Evolutionary conservation across 2,797 vertebrate species (phyloP).

Genomic region (Propithecus perrieri): DNA sequence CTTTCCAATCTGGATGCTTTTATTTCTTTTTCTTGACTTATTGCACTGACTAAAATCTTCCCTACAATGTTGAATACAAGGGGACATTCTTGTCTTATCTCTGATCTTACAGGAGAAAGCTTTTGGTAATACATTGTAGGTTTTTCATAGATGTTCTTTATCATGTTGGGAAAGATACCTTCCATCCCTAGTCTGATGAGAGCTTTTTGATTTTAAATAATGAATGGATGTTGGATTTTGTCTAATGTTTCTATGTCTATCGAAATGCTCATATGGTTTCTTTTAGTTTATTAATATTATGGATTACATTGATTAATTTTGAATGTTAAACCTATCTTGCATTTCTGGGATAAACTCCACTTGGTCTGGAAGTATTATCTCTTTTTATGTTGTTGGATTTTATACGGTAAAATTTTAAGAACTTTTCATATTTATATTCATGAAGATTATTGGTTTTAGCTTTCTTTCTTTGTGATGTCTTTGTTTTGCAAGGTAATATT

Average conservation of each 20-base stretch:
- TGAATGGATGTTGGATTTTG: neutral
- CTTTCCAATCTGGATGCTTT: neutral
- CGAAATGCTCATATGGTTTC: neutral
- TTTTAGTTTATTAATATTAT: neutral
- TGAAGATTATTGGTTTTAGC: neutral
- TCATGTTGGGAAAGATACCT: neutral
- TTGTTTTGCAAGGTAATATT: neutral
- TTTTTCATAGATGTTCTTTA: neutral
- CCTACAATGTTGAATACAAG: neutral
- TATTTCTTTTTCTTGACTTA: neutral
- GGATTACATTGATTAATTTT: neutral
- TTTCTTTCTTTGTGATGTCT: neutral
- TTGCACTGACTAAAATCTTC: neutral
- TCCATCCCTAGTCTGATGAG: neutral
- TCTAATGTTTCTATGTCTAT: neutral
- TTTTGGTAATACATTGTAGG: neutral
- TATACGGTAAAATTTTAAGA: neutral
- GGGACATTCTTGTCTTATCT: neutral
- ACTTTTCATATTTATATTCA: neutral
- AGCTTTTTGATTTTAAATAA: neutral
- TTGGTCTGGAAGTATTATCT: neutral
- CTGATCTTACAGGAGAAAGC: neutral
- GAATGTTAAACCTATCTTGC: neutral
- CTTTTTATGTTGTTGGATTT: neutral
- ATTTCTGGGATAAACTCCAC: neutral